Base-by-base conservation (phyloP, 2,888 invertebrate genomes). In the Harpagoxenus sublaevis region DNA sequence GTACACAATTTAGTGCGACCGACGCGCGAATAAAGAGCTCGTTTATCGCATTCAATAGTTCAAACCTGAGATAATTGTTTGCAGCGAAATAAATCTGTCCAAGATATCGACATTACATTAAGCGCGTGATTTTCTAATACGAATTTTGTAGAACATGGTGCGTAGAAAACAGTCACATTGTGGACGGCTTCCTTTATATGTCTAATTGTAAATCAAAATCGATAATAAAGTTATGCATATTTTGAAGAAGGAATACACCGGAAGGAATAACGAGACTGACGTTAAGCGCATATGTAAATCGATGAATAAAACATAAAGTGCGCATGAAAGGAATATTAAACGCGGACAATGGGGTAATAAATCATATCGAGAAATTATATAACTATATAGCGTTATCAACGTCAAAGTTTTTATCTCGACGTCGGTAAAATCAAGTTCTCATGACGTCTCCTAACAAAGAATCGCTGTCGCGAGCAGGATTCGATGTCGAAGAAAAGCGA, bases 351-450 rank as follows among this genome's bases (percentile, higher is more conserved):
- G 31, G 18, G 39, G 48, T 79, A 55, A 71, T 79, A 71, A 79
- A 79, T 79, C 79, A 71, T 48, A 60, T 48, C 57, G 79, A 35
- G 28, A 60, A 71, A 79, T 79, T 79, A 79, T 18, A 35, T 48
- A 79, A 60, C 60, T 48, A 23, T 23, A 23, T 23, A 39, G 23
- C 28, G 55, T 53, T 71, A 71, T 71, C 79, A 79, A 48, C 28
- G 60, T 60, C 71, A 0, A 57, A 79, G 48, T 70, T 60, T 70
- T 57, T 55, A 12, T 68, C 68, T 39, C 53, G 55, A 35, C 35
- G 12, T 42, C 53, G 42, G 31, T 55, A 45, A 31, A 68, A 48
- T 42, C 23, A 45, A 45, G 35, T 18, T 79, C 45, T 70, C 45
- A 57, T 12, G 31, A 45, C 0, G 10, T 70, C 23, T 60, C 31